Base-by-base conservation (phyloP, 2,113 vertebrate genomes). In the Bothrops jararaca region DNA sequence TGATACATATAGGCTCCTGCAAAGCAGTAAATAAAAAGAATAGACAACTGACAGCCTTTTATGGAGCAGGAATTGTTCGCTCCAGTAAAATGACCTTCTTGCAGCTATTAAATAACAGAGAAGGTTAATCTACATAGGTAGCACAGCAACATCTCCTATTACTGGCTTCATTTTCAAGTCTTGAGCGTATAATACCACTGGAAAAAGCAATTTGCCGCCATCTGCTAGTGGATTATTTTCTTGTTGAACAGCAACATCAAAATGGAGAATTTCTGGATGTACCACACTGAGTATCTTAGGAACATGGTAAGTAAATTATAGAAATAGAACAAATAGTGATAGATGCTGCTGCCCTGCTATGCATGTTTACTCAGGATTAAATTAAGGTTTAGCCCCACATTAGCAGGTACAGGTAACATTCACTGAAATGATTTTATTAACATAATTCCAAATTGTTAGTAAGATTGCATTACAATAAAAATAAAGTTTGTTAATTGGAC, bases 181-280 rank as follows among this genome's bases (percentile, higher is more conserved):
- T n/a, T 48, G 93, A 95, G 92, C 92, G 86, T 42, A 93, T 86
- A 85, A 91, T 86, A 97, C 97, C 94, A 96, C 96, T 92, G 95
- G 94, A 96, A 95, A 92, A 94, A 97, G 50, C 58, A 90, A 56
- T 64, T 92, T 48, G 87, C 29, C 87, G 93, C 56, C 80, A 92
- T 92, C 74, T 90, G 92, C 85, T 58, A 74, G 89, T n/a, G 89
- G 3, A 3, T 56, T 50, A 52, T 15, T 0, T 22, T 13, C 64
- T 58, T 86, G 91, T 90, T 91, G 1, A 3, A 22, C 69, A 0
- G 9, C 87, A 13, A 45, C 93, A 89, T 1, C 45, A 94, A 95
- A 91, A 99, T 99, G 99, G 99, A 99, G 95, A 99, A 99, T 96
- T 99, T 98, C 94, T 99, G 98, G 99, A 98, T 98, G 93, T 98